A percentile compares a stretch with the other conserved stretches of the same genome.
Conservation (phyloP, 2,888 invertebrate species). For the Dioctria linearis region DNA sequence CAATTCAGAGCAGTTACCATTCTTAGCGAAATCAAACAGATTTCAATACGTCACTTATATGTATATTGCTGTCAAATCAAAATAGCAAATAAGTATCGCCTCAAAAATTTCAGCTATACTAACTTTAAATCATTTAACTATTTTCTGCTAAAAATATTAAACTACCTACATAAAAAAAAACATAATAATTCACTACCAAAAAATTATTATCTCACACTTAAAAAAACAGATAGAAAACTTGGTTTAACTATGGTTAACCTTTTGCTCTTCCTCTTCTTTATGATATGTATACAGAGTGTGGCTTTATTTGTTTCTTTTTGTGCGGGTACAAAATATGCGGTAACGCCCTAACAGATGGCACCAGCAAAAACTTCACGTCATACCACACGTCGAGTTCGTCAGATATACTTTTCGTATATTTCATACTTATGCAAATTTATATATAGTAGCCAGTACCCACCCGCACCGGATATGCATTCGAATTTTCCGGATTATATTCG, state of each 20-base stretch:
- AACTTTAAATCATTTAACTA: too few relatives aligned
- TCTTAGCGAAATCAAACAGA: too few relatives aligned
- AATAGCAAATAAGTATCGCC: too few relatives aligned
- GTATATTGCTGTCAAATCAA: too few relatives aligned
- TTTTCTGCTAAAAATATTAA: too few relatives aligned
- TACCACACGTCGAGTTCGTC: neutral
- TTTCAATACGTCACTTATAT: too few relatives aligned
- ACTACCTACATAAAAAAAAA: too few relatives aligned
- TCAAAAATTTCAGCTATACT: too few relatives aligned
- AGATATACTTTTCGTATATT: constrained; percentile 28
- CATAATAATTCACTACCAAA: too few relatives aligned
- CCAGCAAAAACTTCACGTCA: constrained; percentile 28
- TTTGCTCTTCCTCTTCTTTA: neutral
- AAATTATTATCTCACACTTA: constrained; percentile 39
- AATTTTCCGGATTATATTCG: constrained; percentile 46
- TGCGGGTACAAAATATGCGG: constrained; percentile 38
- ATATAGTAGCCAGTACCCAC: neutral
- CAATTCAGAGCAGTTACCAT: too few relatives aligned
- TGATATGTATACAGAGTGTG: neutral
- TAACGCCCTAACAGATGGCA: constrained; percentile 15
- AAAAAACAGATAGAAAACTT: constrained; percentile 7
- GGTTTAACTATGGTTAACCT: constrained; percentile 26
- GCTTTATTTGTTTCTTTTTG: too few relatives aligned
- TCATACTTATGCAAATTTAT: constrained; percentile 16
- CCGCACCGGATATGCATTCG: constrained; percentile 35